These are phyloP conservation scores for Protonemura montana DNA, from an alignment of 2,888 invertebrate species.

Conservation along the genomic window DNA sequence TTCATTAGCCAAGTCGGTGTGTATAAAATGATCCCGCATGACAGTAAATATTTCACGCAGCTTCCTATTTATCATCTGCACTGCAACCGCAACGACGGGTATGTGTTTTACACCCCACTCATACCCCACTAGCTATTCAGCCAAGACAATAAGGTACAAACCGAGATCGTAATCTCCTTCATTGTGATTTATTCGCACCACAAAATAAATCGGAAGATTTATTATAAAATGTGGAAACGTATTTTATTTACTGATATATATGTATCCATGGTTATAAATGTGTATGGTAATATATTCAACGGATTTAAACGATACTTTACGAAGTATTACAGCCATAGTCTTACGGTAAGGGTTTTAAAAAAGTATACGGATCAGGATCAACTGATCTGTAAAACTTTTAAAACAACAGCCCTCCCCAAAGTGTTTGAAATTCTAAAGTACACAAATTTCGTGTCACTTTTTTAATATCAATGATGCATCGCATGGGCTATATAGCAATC, in stretches of 20 bases:
- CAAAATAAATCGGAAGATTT: neutral
- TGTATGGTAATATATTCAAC: neutral
- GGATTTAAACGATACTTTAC: neutral
- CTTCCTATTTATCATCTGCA: neutral
- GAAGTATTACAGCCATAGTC: neutral
- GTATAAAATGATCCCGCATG: neutral
- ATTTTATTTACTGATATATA: conserved; percentile 1
- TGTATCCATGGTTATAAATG: neutral
- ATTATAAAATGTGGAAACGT: neutral
- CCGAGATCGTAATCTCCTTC: neutral
- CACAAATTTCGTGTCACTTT: neutral
- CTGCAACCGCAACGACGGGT: neutral
- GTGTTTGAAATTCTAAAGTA: neutral
- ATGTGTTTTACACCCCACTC: neutral
- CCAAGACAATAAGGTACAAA: conserved; percentile 7
- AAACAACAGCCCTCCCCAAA: neutral
- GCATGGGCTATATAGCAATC: neutral
- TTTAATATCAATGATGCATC: conserved; percentile 4
- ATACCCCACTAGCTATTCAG: neutral
- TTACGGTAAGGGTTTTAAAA: neutral
- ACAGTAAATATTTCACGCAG: conserved; percentile 7
- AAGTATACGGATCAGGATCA: neutral
- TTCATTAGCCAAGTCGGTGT: neutral
- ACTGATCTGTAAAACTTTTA: neutral
- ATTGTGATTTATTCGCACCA: neutral